phyloP scores from a whole-genome alignment of 1,140 invertebrate species.

The Drosophila rufa region DNA sequence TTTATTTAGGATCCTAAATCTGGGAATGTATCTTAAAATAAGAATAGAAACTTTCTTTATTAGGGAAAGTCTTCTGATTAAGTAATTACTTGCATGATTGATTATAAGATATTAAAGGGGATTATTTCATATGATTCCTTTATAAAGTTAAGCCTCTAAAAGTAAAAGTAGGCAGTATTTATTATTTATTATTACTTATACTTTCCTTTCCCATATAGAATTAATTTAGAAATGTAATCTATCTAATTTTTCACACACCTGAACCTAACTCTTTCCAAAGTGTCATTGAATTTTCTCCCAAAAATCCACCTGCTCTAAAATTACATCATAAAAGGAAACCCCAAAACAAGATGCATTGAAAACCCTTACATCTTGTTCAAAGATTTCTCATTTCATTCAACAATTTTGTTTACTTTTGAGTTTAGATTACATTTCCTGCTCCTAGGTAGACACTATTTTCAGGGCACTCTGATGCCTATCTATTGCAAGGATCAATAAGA shows the following conservation, averaged over 20 bases:
- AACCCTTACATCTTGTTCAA: constrained; percentile 1
- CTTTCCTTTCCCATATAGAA: background rate
- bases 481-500: constrained; percentile 19
- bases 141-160: background rate
- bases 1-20: background rate
- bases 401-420: background rate
- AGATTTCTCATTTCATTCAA: constrained; percentile 9
- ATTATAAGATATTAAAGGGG: background rate
- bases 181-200: background rate
- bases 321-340: background rate
- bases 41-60: background rate
- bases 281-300: background rate
- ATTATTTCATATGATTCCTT: background rate
- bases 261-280: accelerated
- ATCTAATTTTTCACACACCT: background rate
- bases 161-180: background rate
- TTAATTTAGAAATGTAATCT: background rate
- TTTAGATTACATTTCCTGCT: constrained; percentile 35
- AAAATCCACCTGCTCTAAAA: background rate
- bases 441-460: constrained; percentile 8
- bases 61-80: no score
- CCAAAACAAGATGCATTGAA: background rate
- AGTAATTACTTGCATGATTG: background rate
- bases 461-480: constrained; percentile 16
- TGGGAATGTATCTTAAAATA: background rate